Evolutionary conservation across 2,797 vertebrate species (phyloP).

Genomic region (Eulemur rubriventer): DNA sequence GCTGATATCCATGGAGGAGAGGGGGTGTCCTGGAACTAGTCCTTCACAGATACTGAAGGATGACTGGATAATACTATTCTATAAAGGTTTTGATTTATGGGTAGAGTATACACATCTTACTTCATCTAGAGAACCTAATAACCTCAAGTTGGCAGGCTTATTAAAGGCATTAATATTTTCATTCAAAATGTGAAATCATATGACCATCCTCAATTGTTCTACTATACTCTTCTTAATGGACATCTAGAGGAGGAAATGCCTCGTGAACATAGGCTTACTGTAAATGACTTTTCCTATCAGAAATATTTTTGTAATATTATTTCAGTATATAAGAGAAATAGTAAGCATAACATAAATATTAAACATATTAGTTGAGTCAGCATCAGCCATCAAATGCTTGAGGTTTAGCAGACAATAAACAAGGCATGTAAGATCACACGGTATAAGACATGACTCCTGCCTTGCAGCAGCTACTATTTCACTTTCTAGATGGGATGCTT

Average conservation of each 20-base stretch:
- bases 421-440: background rate
- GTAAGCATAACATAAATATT: background rate
- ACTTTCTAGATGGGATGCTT: background rate
- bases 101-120: background rate
- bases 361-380: background rate
- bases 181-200: background rate
- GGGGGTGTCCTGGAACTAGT: background rate
- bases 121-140: background rate
- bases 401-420: background rate
- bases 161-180: background rate
- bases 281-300: background rate
- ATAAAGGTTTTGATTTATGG: background rate
- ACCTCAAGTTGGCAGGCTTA: background rate
- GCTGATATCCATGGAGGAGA: background rate
- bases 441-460: accelerated
- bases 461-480: background rate
- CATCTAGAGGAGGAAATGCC: background rate
- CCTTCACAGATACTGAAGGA: background rate
- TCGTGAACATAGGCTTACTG: background rate
- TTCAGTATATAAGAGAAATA: background rate
- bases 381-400: background rate
- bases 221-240: background rate
- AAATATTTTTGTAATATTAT: background rate
- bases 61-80: background rate
- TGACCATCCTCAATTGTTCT: background rate